Evolutionary conservation across 2,113 vertebrate species (phyloP).

Genomic region (Coturnix japonica): DNA sequence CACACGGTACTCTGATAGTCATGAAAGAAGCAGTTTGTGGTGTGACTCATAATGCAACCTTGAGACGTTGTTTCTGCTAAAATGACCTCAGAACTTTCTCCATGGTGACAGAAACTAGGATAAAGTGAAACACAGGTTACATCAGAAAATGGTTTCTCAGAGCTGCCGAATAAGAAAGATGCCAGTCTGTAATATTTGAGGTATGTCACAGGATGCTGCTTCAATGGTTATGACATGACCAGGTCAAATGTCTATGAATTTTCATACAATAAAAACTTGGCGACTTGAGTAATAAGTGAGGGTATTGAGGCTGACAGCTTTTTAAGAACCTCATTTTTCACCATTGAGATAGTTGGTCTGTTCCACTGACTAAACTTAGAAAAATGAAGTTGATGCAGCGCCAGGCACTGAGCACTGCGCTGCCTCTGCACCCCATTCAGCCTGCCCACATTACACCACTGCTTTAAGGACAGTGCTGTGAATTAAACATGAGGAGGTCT

Average conservation of each 20-base stretch:
- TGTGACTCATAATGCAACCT: background rate
- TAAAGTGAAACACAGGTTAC: background rate
- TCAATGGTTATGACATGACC: background rate
- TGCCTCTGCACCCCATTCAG: background rate
- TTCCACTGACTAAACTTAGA: constrained; percentile 3
- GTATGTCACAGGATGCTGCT: background rate
- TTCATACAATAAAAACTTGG: constrained; percentile 36
- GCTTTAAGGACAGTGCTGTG: background rate
- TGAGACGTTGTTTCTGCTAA: background rate
- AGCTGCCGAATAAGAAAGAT: background rate
- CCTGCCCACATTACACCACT: background rate
- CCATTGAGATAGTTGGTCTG: constrained; percentile 24
- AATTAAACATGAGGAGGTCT: background rate
- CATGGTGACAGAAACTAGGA: background rate
- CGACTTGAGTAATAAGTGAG: constrained; percentile 63
- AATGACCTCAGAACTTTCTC: constrained; percentile 5
- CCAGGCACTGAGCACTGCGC: background rate
- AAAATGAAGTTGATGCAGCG: background rate
- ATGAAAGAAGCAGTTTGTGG: background rate
- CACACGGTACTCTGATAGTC: background rate
- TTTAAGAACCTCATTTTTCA: constrained; percentile 65
- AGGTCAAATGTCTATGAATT: constrained; percentile 7
- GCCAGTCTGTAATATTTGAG: background rate
- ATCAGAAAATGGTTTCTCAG: background rate
- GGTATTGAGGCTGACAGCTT: constrained; percentile 60